phyloP scores from a whole-genome alignment of 2,797 vertebrate genomes.

The Etheostoma perlongum region DNA sequence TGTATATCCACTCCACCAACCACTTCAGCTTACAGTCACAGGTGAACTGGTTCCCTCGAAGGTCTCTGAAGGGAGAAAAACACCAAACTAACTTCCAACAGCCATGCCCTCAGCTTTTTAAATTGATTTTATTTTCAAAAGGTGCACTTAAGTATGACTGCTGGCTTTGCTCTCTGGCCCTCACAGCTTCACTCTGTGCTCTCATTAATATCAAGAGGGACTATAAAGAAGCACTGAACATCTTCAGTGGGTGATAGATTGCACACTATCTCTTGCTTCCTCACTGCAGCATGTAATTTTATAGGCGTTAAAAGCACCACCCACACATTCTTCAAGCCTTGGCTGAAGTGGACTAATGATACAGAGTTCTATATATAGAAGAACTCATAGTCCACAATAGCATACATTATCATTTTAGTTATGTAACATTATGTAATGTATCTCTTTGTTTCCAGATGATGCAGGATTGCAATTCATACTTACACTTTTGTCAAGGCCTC shows the following conservation, averaged over 20 bases:
- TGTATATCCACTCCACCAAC: constrained; percentile 96
- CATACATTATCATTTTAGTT: constrained; percentile 12
- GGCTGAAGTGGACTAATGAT: constrained; percentile 68
- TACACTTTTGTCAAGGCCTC: constrained; percentile 98
- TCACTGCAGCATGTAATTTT: constrained; percentile 66
- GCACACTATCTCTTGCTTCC: constrained; percentile 40
- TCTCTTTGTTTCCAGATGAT: constrained; percentile 12
- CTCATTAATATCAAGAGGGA: constrained; percentile 48
- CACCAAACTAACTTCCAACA: constrained; percentile 13
- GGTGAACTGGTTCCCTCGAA: constrained; percentile 94
- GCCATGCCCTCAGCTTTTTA: neutral
- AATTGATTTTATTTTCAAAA: constrained; percentile 17
- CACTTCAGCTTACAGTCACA: constrained; percentile 99
- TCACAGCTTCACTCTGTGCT: constrained; percentile 27
- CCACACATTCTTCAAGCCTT: constrained; percentile 72
- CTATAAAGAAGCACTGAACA: constrained; percentile 16
- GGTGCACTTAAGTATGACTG: constrained; percentile 7
- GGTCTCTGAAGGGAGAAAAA: constrained; percentile 84
- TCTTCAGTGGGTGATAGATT: constrained; percentile 58
- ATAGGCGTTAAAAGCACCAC: constrained; percentile 72
- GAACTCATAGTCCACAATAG: constrained; percentile 38
- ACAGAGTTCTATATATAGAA: constrained; percentile 69
- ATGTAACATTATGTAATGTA: constrained; percentile 18
- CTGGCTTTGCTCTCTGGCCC: constrained; percentile 23
- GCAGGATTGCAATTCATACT: constrained; percentile 73